A percentile compares a stretch with the other conserved stretches of the same genome.
These are phyloP conservation scores for Gasterosteus nipponicus DNA, from an alignment of 2,113 vertebrate species.

Conservation along the genomic window DNA sequence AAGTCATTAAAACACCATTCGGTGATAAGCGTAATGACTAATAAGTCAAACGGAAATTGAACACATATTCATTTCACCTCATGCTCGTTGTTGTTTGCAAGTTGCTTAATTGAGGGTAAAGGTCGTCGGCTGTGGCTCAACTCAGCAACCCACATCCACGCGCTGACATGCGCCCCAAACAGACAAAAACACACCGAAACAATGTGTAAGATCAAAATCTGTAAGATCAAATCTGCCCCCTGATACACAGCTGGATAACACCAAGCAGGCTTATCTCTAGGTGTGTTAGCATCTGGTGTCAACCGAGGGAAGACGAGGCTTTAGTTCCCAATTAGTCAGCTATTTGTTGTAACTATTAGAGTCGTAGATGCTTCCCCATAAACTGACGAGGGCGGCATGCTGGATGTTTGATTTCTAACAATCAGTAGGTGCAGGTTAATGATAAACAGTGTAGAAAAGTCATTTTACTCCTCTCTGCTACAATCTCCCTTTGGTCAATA, in stretches of 20 bases:
- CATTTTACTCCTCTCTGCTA: neutral
- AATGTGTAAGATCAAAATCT: no score
- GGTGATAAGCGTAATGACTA: conserved; percentile 39
- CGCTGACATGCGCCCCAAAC: neutral
- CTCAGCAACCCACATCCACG: neutral
- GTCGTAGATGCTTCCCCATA: neutral
- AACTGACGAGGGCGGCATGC: neutral
- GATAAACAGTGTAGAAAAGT: neutral
- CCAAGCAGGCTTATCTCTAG: neutral
- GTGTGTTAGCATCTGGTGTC: neutral
- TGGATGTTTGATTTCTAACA: neutral
- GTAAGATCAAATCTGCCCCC: neutral
- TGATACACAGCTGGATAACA: neutral
- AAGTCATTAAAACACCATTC: conserved; percentile 41
- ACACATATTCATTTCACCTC: conserved; percentile 22
- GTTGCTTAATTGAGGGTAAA: conserved; percentile 40
- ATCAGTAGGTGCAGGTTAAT: neutral
- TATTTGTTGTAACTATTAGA: neutral
- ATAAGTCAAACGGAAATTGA: conserved; percentile 34
- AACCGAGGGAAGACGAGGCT: neutral
- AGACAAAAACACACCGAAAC: neutral
- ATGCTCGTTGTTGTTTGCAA: conserved; percentile 11
- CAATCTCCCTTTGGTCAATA: neutral
- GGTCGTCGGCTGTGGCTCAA: conserved; percentile 8
- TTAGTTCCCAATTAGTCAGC: neutral